Evolutionary conservation across 2,797 vertebrate genomes (phyloP).

Genomic region (Parambassis ranga): DNA sequence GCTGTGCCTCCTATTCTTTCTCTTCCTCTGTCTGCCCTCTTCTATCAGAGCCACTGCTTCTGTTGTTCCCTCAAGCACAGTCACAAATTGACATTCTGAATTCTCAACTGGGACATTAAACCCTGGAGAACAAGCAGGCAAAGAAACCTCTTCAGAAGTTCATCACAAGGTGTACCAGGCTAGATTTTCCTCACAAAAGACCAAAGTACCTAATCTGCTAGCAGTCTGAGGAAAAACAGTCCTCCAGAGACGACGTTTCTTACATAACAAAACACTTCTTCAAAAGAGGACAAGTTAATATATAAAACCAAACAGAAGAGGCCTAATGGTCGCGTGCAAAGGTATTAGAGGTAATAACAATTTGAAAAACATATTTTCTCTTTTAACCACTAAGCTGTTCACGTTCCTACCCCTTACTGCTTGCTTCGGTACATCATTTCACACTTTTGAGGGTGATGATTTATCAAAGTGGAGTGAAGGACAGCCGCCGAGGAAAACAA

Average conservation of each 20-base stretch:
- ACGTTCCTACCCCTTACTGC: too few species aligned
- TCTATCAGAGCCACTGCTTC: constrained; percentile 40
- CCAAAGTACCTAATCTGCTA: background rate
- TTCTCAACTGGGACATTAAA: constrained; percentile 57
- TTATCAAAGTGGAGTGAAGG: constrained; percentile 26
- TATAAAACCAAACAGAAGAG: background rate
- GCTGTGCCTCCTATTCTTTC: constrained; percentile 25
- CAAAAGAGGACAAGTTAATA: too few species aligned
- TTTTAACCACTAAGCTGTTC: constrained; percentile 4
- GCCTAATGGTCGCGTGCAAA: background rate
- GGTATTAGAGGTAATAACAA: too few species aligned
- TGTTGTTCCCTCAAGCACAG: constrained; percentile 49
- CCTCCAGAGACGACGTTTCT: background rate
- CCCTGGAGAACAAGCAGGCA: constrained; percentile 36
- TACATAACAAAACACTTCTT: too few species aligned
- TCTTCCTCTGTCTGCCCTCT: constrained; percentile 28
- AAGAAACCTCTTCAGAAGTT: constrained; percentile 49
- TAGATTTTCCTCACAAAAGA: constrained; percentile 44
- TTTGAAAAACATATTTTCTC: background rate
- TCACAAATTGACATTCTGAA: constrained; percentile 60
- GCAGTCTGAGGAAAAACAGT: background rate
- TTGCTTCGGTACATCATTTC: constrained; percentile 43
- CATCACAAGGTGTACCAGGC: constrained; percentile 36
- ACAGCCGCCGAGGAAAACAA: constrained; percentile 17
- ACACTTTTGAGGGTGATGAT: constrained; percentile 35